Base-by-base conservation (phyloP, 2,888 invertebrate genomes). In the Mesorhabditis spiculigera region DNA sequence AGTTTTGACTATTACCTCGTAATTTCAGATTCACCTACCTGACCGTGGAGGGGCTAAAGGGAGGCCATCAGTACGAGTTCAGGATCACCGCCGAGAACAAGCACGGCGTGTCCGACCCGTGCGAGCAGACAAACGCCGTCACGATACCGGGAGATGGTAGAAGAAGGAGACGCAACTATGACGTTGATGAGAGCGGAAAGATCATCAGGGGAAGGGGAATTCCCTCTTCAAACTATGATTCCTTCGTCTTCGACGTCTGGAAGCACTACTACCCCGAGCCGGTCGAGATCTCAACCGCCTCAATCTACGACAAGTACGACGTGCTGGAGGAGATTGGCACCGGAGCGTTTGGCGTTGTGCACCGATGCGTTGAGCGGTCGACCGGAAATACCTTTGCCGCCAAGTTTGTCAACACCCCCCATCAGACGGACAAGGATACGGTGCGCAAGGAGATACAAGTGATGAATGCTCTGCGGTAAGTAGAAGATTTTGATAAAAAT, bases 281-380 rank as follows among this genome's bases (percentile, higher is more conserved):
- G 0, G 97, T 98, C 16, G 95, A 96, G 85, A 93, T 98, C 85
- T 95, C 93, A 85, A 91, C 92, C 1, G 92, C 92, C 83, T 95
- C 93, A 73, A 95, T 98, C 0, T 95, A 97, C 87, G 97, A 98
- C 87, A 92, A 92, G 86, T 99, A 99, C 86, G 98, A 99, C 85
- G 96, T 99, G 76, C 90, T 97, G 62, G 98, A 99, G 89, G 98
- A 99, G 90, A 95, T 99, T 85, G 98, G 98, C 82, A 89, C 88
- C 68, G 98, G 98, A 71, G 97, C 98, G 1, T 99, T 98, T 87
- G 98, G 98, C 71, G 97, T 98, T 13, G 98, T 99, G 0, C 98
- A 99, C 87, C 91, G 98, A 66, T 97, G 96, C 87, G 91, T 96
- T 63, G 98, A 99, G 88, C 91, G 94, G 72, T 91, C 93, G 71